Evolutionary conservation across 1,140 invertebrate genomes (phyloP), one percentile per base, ranked within the genome.

Genomic region (Hyposmocoma kahamanoa): DNA sequence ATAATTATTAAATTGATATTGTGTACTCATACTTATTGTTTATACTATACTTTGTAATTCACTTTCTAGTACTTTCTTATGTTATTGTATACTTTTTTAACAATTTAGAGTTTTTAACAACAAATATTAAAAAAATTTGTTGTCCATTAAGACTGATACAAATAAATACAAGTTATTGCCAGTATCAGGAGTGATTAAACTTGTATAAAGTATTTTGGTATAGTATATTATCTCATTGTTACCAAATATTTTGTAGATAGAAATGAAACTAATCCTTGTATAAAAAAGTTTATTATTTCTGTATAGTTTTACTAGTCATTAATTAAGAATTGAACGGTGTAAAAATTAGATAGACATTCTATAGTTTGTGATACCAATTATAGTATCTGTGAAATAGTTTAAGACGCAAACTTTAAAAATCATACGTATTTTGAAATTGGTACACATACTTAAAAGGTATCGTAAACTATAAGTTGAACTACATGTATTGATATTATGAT

Each of bases 211-310:
- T 84, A 82, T 84, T 78, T 80, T 84, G 70, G 60, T 80, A 82
- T 78, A 79, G 70, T 73, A 72, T 84, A 70, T 64, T 73, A 75
- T 78, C 73, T 79, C 78, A 76, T 72, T 84, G 81, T 84, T 84
- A 84, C 81, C 81, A 84, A 84, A 84, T 82, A 77, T 80, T 72
- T 78, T 84, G 72, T 84, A 77, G 60, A 80, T 72, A 76, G 59
- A 51, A 43, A 54, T 72, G 61, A 67, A 60, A 71, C 49, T 67
- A 68, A 60, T 67, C 50, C 61, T 53, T 71, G 61, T 74, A 67
- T 73, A 48, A 49, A n/a, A 61, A 28, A 45, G 20, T 51, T 41
- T 53, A 52, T 47, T 45, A 56, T 50, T 61, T 50, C 53, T 64
- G 55, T 67, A 63, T 63, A 81, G 70, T 72, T 71, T 71, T 65